Evolutionary conservation across 2,113 vertebrate species (phyloP).

Genomic region (Bubo blakistoni): DNA sequence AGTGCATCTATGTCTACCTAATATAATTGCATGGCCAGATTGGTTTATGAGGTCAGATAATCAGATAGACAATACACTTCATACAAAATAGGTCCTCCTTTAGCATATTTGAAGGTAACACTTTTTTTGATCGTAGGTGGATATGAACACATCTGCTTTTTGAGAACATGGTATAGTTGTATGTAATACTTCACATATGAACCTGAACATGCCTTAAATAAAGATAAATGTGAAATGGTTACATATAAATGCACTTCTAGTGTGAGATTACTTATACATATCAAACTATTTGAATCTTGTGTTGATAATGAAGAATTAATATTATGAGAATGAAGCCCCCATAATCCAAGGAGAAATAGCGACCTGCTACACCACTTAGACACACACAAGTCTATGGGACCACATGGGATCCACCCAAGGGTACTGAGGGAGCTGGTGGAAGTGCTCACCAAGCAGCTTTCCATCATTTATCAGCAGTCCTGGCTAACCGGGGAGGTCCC

Average conservation of each 20-base stretch:
- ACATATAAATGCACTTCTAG: neutral
- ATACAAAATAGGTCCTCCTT: neutral
- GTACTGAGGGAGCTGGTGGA: neutral
- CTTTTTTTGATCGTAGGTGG: neutral
- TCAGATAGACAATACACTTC: neutral
- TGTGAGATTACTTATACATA: neutral
- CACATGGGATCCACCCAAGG: neutral
- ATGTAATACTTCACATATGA: neutral
- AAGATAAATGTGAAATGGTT: neutral
- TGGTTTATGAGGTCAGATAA: neutral
- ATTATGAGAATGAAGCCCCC: neutral
- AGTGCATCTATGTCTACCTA: neutral
- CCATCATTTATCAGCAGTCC: neutral
- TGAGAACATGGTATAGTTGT: neutral
- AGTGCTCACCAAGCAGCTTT: neutral
- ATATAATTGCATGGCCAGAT: neutral
- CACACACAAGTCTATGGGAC: neutral
- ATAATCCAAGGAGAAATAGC: neutral
- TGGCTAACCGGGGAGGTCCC: neutral
- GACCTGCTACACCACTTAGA: neutral
- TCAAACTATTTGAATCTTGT: neutral
- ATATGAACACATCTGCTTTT: neutral
- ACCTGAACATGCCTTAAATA: neutral
- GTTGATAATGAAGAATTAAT: neutral
- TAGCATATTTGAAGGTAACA: neutral